Base-by-base conservation (phyloP, 2,113 vertebrate genomes). In the Podarcis cretensis region DNA sequence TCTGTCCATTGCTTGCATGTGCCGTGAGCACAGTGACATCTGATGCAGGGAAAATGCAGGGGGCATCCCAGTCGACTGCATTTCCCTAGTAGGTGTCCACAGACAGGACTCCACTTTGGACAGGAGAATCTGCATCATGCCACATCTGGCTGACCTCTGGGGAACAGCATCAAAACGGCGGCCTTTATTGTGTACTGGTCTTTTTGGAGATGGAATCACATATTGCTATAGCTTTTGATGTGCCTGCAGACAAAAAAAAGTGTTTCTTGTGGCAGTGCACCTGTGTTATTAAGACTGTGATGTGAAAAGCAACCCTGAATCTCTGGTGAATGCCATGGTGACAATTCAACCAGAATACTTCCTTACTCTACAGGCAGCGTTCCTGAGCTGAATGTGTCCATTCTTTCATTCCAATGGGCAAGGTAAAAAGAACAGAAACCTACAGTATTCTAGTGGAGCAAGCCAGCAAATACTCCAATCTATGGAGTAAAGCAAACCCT, bases 351-450 rank as follows among this genome's bases (percentile, higher is more conserved):
- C 71, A 30, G 27, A 77, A 78, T 40, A 57, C 32, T 20, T 32
- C 73, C 54, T 27, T n/a, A 68, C 86, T 79, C 68, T 43, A 57
- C 23, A 4, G 0, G 18, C 1, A n/a, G 30, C 83, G 35, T 84
- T 89, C 89, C 90, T 90, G 88, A 93, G 92, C 90, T 85, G 87
- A 88, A 80, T 88, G 87, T 0, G 18, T 90, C 77, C 14, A 37
- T 14, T 43, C 74, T 65, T 59, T 23, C 80, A 90, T 81, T 27
- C 85, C 7, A 48, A 16, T 0, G 0, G 74, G 20, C 2, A 74
- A 80, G 89, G n/a, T 37, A 35, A 89, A 75, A 48, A 40, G 40
- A 43, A 1, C 40, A 1, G 25, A 86, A 66, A 91, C 83, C 90
- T 79, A 40, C 89, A 65, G 20, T 0, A 89, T 54, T 68, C 10